Evolutionary conservation across 1,140 invertebrate species (phyloP).

Genomic region (Oreohelix idahoensis): DNA sequence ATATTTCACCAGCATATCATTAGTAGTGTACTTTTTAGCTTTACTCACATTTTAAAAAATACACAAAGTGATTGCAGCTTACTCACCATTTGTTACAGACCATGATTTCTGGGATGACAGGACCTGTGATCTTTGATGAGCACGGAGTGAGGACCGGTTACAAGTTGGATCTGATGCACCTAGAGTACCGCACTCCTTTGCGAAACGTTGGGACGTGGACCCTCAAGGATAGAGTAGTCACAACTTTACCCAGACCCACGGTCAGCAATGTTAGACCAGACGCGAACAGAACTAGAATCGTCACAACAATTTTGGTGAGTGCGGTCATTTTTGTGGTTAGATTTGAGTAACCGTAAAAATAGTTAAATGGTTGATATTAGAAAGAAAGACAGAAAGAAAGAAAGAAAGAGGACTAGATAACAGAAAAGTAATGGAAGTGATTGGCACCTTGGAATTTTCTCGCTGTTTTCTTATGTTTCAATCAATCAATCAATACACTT

Average conservation of each 20-base stretch:
- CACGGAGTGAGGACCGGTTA: neutral
- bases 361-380: too few species aligned
- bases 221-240: neutral
- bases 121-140: neutral
- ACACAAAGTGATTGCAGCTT: too few species aligned
- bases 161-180: conserved; percentile 33
- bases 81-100: neutral
- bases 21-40: too few species aligned
- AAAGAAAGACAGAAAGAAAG: too few species aligned
- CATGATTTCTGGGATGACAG: conserved; percentile 6
- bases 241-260: conserved; percentile 8
- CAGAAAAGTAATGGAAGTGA: too few species aligned
- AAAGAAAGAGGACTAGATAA: too few species aligned
- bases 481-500: too few species aligned
- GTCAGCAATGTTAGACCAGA: neutral
- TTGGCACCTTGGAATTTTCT: too few species aligned
- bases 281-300: conserved; percentile 34
- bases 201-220: conserved; percentile 18
- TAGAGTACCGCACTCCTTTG: conserved; percentile 23
- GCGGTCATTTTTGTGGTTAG: neutral
- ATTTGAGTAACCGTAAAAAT: too few species aligned
- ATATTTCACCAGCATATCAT: too few species aligned
- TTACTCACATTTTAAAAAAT: too few species aligned
- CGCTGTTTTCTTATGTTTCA: too few species aligned
- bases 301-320: conserved; percentile 43